Base-by-base conservation (phyloP, 2,888 invertebrate genomes). In the Phragmatobia fuliginosa region DNA sequence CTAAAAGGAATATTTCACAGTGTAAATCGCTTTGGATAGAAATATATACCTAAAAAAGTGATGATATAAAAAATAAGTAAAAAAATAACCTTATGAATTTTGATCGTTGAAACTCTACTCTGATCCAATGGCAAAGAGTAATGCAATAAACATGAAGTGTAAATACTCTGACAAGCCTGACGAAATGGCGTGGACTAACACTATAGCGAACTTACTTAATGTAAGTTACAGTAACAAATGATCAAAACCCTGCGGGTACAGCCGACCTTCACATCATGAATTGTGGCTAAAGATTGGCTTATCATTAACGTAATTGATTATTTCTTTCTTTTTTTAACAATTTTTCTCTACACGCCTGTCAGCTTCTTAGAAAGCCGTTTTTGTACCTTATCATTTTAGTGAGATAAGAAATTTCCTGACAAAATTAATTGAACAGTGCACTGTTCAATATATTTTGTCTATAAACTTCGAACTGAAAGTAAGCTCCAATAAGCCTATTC, bases 111-210 rank as follows among this genome's bases (percentile, higher is more conserved):
- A 89, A 38, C 86, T 86, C 84, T 81, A 82, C 84, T 87, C 82
- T 80, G 83, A 89, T 83, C 84, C 86, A 65, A 68, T 89, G 87
- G 89, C 89, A 89, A 90, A 89, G 88, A 90, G 89, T 88, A 83
- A 67, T 74, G 75, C 72, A 66, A 56, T 59, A 25, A 70, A 78
- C 80, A 66, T 78, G 36, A 69, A 80, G 61, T 72, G 72, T 72
- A 73, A 86, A 88, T 33, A 66, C 62, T 68, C 62, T 70, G 52
- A 72, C 74, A 70, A 75, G 80, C 80, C 75, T 75, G 18, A 21
- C 21, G 18, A 8, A 25, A 52, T 11, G 1, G 18, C 28, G 33
- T 25, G 10, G 25, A 25, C 25, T 16, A 36, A 14, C n/a, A 14
- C 49, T n/a, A 32, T 25, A 8, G 64, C 18, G 36, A 28, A 21